Evolutionary conservation across 2,113 vertebrate genomes (phyloP), one percentile per base, ranked within the genome.

Genomic region (Cranoglanis bouderius): DNA sequence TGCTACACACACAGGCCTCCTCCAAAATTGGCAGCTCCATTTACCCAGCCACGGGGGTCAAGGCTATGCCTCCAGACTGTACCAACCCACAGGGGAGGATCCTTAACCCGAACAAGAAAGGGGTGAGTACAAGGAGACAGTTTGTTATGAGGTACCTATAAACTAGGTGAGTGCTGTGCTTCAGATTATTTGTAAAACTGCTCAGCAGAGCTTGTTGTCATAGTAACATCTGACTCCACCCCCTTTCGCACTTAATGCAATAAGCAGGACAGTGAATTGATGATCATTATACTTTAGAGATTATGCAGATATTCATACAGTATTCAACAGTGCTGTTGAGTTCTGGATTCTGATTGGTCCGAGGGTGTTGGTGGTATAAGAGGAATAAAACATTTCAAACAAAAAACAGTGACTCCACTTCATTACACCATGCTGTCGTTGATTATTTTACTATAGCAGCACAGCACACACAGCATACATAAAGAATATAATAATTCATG

Each of bases 31-130:
- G 90, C 18, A 96, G 96, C 2, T 96, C 97, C 0, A 95, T 95
- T 75, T 98, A 97, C 92, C 88, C 97, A 91, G 96, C 97, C 26
- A 59, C 85, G 0, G 93, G 92, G 51, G 93, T 93, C 16, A 97
- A 98, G 95, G 95, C 95, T 0, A 95, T 95, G 2, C 98, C 97
- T 0, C 98, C 98, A 0, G 98, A 99, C 89, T 99, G 97, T 93
- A 96, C 98, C 92, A 97, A 95, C 93, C 95, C n/a, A 0, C 96
- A 13, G 96, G 94, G 24, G 80, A 95, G 96, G 89, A 88, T 93
- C 90, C 94, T 96, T 82, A 93, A 96, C 85, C 94, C 96, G n/a
- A 97, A 98, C 88, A 98, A 98, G 91, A 97, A 97, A 93, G 95
- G 59, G 88, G 98, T 98, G 92, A 98, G 97, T 95, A 43, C n/a